Conservation (phyloP, 2,888 invertebrate genomes). For the Chironomus riparius region DNA sequence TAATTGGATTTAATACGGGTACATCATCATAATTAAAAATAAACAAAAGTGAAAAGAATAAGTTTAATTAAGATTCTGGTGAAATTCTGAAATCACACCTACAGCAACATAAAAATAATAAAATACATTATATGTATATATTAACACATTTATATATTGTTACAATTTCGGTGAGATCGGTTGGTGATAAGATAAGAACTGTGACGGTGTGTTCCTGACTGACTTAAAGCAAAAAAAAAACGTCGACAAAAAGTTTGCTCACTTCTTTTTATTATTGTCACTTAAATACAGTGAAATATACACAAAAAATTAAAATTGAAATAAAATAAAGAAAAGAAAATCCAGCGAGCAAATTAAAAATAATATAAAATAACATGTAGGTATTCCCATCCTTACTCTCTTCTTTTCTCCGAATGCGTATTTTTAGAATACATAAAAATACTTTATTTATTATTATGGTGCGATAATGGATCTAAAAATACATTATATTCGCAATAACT, state of each 20-base stretch:
- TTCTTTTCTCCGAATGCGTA: constrained; percentile 4
- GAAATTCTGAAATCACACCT: neutral
- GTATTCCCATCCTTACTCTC: neutral
- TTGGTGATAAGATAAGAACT: neutral
- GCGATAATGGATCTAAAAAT: constrained; percentile 27
- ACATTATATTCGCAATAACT: constrained; percentile 7
- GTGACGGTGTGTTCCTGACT: neutral
- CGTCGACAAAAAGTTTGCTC: neutral
- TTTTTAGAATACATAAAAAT: constrained; percentile 22
- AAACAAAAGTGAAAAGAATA: neutral
- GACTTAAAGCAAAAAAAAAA: neutral
- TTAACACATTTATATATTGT: neutral
- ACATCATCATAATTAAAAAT: neutral
- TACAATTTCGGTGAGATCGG: neutral
- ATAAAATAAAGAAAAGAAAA: neutral
- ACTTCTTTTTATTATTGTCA: neutral
- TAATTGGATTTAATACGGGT: constrained; percentile 1
- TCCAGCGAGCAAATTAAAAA: neutral
- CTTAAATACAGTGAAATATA: neutral
- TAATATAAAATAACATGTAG: neutral
- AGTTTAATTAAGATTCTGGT: neutral
- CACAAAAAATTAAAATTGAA: too few relatives aligned
- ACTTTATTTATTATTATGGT: constrained; percentile 15
- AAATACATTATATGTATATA: neutral
- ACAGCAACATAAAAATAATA: neutral